Conservation (phyloP, 2,797 vertebrate species). For the Dryobates pubescens region DNA sequence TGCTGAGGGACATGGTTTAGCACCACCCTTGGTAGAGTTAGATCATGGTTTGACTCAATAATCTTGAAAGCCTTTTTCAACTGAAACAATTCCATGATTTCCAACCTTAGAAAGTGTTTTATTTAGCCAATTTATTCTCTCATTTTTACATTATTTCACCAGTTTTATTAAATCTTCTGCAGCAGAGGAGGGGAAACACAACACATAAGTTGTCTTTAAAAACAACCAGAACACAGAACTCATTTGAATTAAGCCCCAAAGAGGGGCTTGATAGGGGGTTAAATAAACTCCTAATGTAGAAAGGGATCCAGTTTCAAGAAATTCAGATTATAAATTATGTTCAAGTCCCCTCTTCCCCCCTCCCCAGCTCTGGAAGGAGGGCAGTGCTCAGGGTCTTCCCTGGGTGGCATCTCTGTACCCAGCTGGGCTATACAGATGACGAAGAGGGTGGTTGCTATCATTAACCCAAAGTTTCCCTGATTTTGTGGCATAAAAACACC, state of each 20-base stretch:
- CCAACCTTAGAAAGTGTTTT: no score
- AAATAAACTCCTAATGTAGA: not conserved
- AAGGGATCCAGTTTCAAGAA: not conserved
- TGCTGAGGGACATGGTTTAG: no score
- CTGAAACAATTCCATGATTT: no score
- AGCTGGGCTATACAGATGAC: not conserved
- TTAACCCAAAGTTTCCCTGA: not conserved
- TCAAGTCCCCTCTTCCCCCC: accelerated
- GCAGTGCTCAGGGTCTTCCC: not conserved
- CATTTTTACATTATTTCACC: not conserved
- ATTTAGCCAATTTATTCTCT: not conserved
- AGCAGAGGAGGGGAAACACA: not conserved
- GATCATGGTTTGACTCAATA: no score
- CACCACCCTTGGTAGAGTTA: no score
- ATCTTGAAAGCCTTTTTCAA: no score
- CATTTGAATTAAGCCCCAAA: not conserved
- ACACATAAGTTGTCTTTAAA: not conserved
- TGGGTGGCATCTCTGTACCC: not conserved
- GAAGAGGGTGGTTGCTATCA: not conserved
- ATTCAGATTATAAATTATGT: not conserved
- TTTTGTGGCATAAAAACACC: not conserved
- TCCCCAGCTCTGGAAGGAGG: not conserved
- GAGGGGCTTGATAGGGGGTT: not conserved
- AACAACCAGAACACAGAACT: not conserved
- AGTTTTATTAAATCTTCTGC: not conserved